phyloP scores from a whole-genome alignment of 2,113 vertebrate genomes.

The Tragelaphus strepsiceros region DNA sequence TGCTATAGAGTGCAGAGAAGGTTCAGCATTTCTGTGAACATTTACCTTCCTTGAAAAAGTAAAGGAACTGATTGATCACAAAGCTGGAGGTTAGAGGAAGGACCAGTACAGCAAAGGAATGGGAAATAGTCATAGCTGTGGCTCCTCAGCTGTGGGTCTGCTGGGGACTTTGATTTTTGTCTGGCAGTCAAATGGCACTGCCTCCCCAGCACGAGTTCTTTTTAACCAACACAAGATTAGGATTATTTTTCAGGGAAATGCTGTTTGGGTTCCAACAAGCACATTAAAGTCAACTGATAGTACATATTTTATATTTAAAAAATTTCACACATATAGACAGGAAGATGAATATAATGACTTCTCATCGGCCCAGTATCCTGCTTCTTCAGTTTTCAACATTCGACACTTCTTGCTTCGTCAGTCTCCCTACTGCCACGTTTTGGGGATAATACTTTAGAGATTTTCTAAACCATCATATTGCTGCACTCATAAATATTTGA shows the following conservation, averaged over 20 bases:
- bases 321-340: background rate
- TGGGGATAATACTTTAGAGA: background rate
- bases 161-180: background rate
- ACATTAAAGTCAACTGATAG: background rate
- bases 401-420: background rate
- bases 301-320: background rate
- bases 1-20: background rate
- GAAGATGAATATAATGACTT: background rate
- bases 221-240: too few species aligned
- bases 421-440: background rate
- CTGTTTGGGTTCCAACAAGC: background rate
- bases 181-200: too few species aligned
- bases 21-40: background rate
- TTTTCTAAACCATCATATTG: background rate
- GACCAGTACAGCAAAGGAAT: background rate
- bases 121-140: accelerated
- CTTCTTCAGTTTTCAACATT: accelerated
- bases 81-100: background rate
- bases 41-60: background rate
- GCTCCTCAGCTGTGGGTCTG: background rate
- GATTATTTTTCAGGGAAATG: background rate
- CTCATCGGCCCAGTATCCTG: accelerated
- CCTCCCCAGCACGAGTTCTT: background rate
- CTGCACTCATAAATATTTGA: background rate
- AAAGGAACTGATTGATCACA: background rate